A percentile compares a stretch with the other conserved stretches of the same genome.
phyloP scores from a whole-genome alignment of 2,888 invertebrate species.

The Drosophila meridiana region DNA sequence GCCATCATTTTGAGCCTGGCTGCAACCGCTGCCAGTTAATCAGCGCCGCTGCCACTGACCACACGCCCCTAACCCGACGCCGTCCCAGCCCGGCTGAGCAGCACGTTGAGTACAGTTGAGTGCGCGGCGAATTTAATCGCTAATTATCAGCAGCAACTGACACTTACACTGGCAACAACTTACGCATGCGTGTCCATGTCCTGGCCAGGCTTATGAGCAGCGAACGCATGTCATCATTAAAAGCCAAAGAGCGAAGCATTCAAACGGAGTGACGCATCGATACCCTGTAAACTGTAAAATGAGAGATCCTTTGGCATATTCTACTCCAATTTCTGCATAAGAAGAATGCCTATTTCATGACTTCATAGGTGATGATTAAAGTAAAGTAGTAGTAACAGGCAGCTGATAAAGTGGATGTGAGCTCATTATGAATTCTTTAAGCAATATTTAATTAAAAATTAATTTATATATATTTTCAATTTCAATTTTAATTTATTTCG shows the following conservation, averaged over 20 bases:
- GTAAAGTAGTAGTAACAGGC: neutral
- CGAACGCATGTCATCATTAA: constrained; percentile 63
- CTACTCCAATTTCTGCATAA: neutral
- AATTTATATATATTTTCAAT: too few species aligned
- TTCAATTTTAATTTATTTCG: too few species aligned
- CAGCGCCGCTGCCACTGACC: constrained; percentile 61
- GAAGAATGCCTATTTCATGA: neutral
- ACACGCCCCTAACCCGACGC: constrained; percentile 57
- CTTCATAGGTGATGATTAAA: too few species aligned
- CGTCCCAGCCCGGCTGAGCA: too few species aligned
- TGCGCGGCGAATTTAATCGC: constrained; percentile 71
- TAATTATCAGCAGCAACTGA: constrained; percentile 80
- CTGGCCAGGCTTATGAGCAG: constrained; percentile 61
- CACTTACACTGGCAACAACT: constrained; percentile 81
- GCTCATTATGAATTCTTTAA: neutral
- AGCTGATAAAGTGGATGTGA: neutral
- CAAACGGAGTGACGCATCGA: constrained; percentile 14
- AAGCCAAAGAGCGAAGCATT: constrained; percentile 9
- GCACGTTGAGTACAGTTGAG: constrained; percentile 56
- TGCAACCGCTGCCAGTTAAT: constrained; percentile 78
- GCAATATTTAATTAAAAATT: too few species aligned
- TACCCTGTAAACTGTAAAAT: constrained; percentile 39
- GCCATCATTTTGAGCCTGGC: constrained; percentile 63
- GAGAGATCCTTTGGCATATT: neutral
- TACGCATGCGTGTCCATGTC: constrained; percentile 79